Percentiles rank a stretch among this genome's conserved stretches.
These are phyloP conservation scores for Miichthys miiuy DNA, from an alignment of 2,797 vertebrate species.

Conservation along the genomic window DNA sequence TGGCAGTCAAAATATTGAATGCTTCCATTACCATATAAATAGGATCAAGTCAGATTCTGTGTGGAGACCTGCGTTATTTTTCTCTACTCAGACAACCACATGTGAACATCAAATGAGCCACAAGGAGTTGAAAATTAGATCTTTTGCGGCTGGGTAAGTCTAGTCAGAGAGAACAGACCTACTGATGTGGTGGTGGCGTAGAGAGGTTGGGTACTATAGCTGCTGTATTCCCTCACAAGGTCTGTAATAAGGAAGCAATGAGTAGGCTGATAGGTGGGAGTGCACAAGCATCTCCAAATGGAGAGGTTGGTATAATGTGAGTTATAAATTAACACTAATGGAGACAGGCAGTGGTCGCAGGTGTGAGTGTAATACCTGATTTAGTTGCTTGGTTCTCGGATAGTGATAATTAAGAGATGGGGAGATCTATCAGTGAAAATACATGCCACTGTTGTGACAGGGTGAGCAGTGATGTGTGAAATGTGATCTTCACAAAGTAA, in stretches of 20 bases:
- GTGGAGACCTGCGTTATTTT: slow-evolving; percentile 45
- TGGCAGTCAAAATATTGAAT: slow-evolving; percentile 11
- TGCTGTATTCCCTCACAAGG: slow-evolving; percentile 42
- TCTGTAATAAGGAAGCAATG: slow-evolving; percentile 61
- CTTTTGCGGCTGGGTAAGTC: slow-evolving; percentile 56
- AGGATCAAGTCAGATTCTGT: slow-evolving; percentile 33
- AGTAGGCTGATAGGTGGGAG: slow-evolving; percentile 44
- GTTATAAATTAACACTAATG: slow-evolving; percentile 55
- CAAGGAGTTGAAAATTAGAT: slow-evolving; percentile 63
- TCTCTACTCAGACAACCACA: slow-evolving; percentile 32
- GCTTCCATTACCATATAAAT: slow-evolving; percentile 29
- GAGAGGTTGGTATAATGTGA: slow-evolving; percentile 41
- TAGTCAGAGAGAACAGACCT: slow-evolving; percentile 47
- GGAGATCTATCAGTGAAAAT: slow-evolving; percentile 38
- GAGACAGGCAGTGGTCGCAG: slow-evolving; percentile 31
- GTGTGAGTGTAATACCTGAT: slow-evolving; percentile 37
- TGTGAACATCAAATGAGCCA: slow-evolving; percentile 67
- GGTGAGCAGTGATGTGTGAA: slow-evolving; percentile 35
- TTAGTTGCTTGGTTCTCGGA: slow-evolving; percentile 20
- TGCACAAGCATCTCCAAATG: slow-evolving; percentile 31
- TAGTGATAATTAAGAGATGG: slow-evolving; percentile 48
- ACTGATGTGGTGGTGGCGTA: slow-evolving; percentile 63
- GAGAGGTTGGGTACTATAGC: slow-evolving; percentile 31
- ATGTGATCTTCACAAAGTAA: slow-evolving; percentile 39
- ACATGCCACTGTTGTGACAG: slow-evolving; percentile 44